A percentile compares a stretch with the other conserved stretches of the same genome.
Evolutionary conservation across 2,888 invertebrate genomes (phyloP).

Genomic region (Melinaea marsaeus): DNA sequence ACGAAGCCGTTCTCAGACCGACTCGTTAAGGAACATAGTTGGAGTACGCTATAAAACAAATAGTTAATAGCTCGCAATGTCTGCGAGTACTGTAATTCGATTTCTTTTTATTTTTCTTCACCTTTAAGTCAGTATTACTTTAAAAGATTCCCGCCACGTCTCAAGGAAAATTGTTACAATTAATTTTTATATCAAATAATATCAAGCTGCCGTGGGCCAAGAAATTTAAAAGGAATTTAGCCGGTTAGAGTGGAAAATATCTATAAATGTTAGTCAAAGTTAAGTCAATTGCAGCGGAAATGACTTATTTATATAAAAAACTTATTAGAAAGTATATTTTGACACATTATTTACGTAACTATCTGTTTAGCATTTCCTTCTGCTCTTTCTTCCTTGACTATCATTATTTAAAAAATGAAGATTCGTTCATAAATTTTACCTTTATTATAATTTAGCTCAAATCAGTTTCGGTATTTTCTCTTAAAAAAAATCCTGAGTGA

Average conservation of each 20-base stretch:
- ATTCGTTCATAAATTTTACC: no score
- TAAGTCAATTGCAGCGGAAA: no score
- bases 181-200: conserved; percentile 1
- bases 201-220: neutral
- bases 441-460: no score
- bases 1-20: conserved; percentile 10
- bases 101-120: conserved; percentile 21
- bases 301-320: no score
- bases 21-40: conserved; percentile 13
- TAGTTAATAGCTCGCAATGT: conserved; percentile 11
- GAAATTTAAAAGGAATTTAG: neutral
- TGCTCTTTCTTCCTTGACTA: no score
- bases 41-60: conserved; percentile 16
- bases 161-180: neutral
- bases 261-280: neutral
- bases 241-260: neutral
- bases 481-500: no score
- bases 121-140: conserved; percentile 4
- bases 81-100: conserved; percentile 10
- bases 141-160: neutral
- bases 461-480: no score
- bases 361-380: no score
- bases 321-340: no score
- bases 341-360: no score
- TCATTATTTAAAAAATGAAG: no score